These are phyloP conservation scores for Xanthia togata DNA, from an alignment of 2,888 invertebrate genomes.

Conservation along the genomic window DNA sequence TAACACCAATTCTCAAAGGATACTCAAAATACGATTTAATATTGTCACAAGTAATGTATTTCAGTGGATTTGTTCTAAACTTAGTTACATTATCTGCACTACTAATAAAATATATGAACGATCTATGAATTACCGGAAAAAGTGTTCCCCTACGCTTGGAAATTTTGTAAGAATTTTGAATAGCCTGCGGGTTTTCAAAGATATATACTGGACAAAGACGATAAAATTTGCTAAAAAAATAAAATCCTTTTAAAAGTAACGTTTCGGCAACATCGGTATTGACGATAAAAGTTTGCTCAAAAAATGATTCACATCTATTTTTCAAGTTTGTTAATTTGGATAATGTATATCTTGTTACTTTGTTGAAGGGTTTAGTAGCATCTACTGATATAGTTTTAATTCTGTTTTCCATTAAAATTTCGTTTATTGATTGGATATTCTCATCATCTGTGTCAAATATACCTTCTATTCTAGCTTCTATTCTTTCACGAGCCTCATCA, in stretches of 20 bases:
- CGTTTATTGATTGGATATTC: constrained; percentile 81
- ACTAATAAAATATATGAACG: constrained; percentile 91
- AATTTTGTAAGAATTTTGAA: constrained; percentile 87
- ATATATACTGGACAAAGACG: constrained; percentile 92
- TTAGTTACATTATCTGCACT: constrained; percentile 84
- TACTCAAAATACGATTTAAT: constrained; percentile 85
- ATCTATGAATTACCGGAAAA: constrained; percentile 90
- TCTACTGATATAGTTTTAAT: constrained; percentile 86
- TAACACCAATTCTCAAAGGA: constrained; percentile 89
- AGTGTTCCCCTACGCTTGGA: constrained; percentile 82
- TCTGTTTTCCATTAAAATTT: constrained; percentile 79
- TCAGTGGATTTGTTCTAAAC: constrained; percentile 90
- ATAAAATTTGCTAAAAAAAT: constrained; percentile 91
- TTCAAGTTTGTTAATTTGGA: constrained; percentile 77
- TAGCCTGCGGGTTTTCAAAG: constrained; percentile 84
- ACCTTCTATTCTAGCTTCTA: constrained; percentile 84
- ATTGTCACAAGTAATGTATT: constrained; percentile 85
- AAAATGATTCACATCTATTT: constrained; percentile 86
- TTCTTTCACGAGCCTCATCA: constrained; percentile 85
- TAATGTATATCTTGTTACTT: constrained; percentile 76
- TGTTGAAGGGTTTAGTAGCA: constrained; percentile 78
- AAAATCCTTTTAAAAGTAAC: constrained; percentile 90
- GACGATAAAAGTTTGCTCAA: constrained; percentile 90
- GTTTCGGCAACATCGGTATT: constrained; percentile 89
- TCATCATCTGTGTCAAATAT: constrained; percentile 85